Conservation (phyloP, 1,140 invertebrate species). For the Plectrocnemia conspersa region DNA sequence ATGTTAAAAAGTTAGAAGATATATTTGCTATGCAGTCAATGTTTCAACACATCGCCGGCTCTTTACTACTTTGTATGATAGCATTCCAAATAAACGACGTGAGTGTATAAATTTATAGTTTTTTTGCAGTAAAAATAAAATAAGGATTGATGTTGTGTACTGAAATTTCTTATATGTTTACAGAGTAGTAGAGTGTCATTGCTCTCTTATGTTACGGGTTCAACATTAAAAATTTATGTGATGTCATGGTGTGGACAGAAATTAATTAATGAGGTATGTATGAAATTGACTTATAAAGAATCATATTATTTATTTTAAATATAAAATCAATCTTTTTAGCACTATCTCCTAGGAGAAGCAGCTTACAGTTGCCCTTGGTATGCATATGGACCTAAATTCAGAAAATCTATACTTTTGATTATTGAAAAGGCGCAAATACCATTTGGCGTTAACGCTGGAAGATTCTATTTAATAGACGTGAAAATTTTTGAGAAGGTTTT, state of each 20-base stretch:
- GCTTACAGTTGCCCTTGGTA: conserved; percentile 25
- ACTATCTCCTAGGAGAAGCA: conserved; percentile 7
- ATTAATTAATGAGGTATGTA: conserved; percentile 17
- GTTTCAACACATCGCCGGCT: conserved; percentile 9
- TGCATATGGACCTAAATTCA: conserved; percentile 11
- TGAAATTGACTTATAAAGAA: not conserved
- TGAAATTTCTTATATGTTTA: not conserved
- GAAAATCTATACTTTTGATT: conserved; percentile 16
- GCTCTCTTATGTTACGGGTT: conserved; percentile 1
- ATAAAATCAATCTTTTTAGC: conserved; percentile 6
- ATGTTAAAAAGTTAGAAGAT: conserved; percentile 11
- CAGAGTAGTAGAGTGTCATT: not conserved
- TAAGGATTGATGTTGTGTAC: not conserved
- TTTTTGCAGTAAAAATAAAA: not conserved
- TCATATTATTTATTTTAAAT: not conserved
- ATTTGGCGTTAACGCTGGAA: conserved; percentile 12
- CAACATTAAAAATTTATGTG: conserved; percentile 12
- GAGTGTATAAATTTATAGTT: conserved; percentile 1
- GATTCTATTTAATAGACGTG: conserved; percentile 21
- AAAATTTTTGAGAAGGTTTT: conserved; percentile 22
- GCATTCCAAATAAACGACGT: conserved; percentile 17
- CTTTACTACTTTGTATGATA: conserved; percentile 13
- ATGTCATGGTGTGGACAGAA: conserved; percentile 13
- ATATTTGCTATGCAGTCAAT: conserved; percentile 14
- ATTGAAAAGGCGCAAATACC: conserved; percentile 16